Base-by-base conservation (phyloP, 2,888 invertebrate species). In the Temnothorax unifasciatus region DNA sequence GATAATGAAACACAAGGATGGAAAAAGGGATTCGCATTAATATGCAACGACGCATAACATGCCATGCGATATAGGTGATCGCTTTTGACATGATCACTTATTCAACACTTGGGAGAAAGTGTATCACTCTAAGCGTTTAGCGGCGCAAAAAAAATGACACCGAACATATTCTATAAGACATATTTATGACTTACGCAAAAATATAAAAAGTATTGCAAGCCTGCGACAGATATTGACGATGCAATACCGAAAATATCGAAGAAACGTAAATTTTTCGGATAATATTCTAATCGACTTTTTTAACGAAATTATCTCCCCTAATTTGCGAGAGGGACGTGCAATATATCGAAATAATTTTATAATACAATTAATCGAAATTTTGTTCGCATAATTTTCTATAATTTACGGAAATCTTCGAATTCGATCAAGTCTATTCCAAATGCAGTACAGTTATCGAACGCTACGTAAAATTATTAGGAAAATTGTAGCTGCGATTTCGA, bases 21-120 rank as follows among this genome's bases (percentile, higher is more conserved):
- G 59, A 18, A 47, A 74, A 59, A 71, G 34, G 5, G 74, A 25
- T 59, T 59, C 25, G 59, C 79, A 81, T 81, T 81, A 81, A 81
- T 81, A 81, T 81, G 74, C 79, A 81, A 73, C 47, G 79, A 25
- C 11, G 59, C 18, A 47, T 59, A 81, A 73, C 75, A 15, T 52
- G 79, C 38, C 18, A 50, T n/a, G 74, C 34, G 18, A 73, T 81
- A 73, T 68, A 68, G 54, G 21, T 21, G 44, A 69, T 81, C 79
- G 82, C 64, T 54, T 57, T 57, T 79, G 54, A n/a, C 29, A 57
- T 34, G 63, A 87, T 88, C 61, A 88, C 86, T 90, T 90, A 90
- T 90, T 88, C 69, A 88, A 13, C 38, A 68, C 61, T 83, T 75
- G 41, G 74, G 75, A 85, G 84, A 84, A 90, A 88, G 87, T 89